Evolutionary conservation across 1,140 invertebrate species (phyloP), one percentile per base, ranked within the genome.

Genomic region (Heliconius nattereri): DNA sequence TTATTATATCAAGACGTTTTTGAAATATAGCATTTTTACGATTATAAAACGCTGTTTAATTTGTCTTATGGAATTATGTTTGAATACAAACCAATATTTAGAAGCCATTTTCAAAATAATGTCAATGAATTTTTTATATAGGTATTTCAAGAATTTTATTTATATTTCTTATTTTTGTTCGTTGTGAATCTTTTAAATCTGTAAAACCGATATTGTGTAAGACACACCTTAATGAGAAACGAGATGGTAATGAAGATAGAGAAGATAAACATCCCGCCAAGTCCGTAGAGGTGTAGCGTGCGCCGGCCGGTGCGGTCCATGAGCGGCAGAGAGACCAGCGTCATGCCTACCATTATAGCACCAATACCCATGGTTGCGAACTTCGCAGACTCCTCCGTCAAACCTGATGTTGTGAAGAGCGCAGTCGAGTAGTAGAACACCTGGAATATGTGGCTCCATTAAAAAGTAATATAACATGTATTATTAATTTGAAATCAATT

Each of bases 191-290:
- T 23, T 16, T 7, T 26, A 5, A 6, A 26, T 13, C 49, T 74
- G 26, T 26, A 74, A 74, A 40, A 76, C 13, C 54, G 77, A 26
- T 79, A 83, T 84, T 83, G 79, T 85, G 87, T 91, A 85, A 87
- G 91, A 92, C 92, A 93, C 92, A 95, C 98, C 97, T 98, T 98
- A 94, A 99, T 98, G 86, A 99, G 96, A 92, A 99, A 97, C 83
- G 98, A 98, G 94, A 99, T 99, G 81, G 98, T 99, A 94, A 99
- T 98, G 95, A 99, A 98, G 91, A 99, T 98, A 90, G 98, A 99
- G 95, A 99, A 98, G 92, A 99, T 97, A 95, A 99, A 99, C 98
- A 99, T 99, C 89, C 98, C 98, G 85, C 98, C 97, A 83, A 99
- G 96, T 79, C 98, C 98, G 86, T 98, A 98, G 19, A 99, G 96